Base-by-base conservation (phyloP, 2,888 invertebrate genomes). In the Dryobotodes eremita region DNA sequence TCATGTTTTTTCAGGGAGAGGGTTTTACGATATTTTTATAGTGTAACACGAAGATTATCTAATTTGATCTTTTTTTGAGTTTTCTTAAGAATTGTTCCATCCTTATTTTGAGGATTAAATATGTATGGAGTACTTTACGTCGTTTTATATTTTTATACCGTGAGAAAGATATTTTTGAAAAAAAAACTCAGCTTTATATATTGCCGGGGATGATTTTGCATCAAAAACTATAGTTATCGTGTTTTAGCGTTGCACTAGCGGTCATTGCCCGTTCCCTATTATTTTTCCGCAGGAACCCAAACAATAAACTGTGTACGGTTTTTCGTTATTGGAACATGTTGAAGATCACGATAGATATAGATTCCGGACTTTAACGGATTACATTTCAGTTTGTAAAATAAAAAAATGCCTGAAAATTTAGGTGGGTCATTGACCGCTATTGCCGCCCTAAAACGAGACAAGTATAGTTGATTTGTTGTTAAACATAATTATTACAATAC, bases 1-100 rank as follows among this genome's bases (percentile, higher is more conserved):
- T 87, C 83, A 81, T 70, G 81, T 64, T 66, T 62, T 59, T 77
- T 74, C 55, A 75, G 15, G 31, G 74, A 79, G 73, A 79, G 73
- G 69, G 59, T 69, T 82, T 83, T 80, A 86, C 75, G 62, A 79
- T 82, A 68, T 76, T 86, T 82, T 86, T 80, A 80, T 70, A 66
- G 66, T 71, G 68, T 62, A 10, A 73, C 65, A 72, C 15, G 31
- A 74, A 73, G 50, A 78, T 84, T 61, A 71, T 61, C 10, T 68
- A 26, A n/a, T 78, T 73, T 57, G 26, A 59, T 55, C 13, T 46
- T 31, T 48, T 36, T 36, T 23, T 0, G 31, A 10, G 36, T 55
- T 71, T 64, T 68, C 69, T 80, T 46, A 8, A 53, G 46, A 50
- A 31, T 31, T 65, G 23, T 20, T 55, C 3, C 15, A 10, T 48